Percentiles rank a stretch among this genome's conserved stretches.
These are phyloP conservation scores for Siniperca chuatsi DNA, from an alignment of 2,113 vertebrate genomes.

Conservation along the genomic window DNA sequence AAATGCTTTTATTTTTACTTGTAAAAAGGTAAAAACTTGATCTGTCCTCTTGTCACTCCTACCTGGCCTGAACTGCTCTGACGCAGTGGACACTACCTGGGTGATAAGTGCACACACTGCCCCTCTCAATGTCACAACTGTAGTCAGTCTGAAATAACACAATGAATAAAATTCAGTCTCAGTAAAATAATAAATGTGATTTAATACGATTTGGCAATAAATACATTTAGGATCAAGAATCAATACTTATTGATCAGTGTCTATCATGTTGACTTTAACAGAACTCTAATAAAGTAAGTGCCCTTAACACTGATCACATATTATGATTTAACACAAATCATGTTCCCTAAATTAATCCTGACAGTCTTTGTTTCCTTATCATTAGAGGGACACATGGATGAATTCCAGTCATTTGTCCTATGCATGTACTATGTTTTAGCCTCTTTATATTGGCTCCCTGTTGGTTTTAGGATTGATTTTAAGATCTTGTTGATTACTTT, in stretches of 20 bases:
- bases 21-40: neutral
- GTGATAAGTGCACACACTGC: conserved; percentile 92
- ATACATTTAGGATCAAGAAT: neutral
- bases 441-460: no score
- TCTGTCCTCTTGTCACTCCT: neutral
- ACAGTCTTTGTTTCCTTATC: neutral
- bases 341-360: neutral
- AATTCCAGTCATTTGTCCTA: neutral
- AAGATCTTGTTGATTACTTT: no score
- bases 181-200: neutral
- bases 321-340: neutral
- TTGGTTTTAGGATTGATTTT: no score
- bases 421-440: neutral
- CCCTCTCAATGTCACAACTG: conserved; percentile 90
- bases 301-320: neutral
- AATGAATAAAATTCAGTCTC: neutral
- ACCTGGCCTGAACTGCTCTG: conserved; percentile 91
- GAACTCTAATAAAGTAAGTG: neutral
- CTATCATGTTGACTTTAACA: neutral
- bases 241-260: neutral
- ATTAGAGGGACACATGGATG: neutral
- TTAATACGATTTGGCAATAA: neutral
- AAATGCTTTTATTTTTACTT: neutral
- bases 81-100: conserved; percentile 92
- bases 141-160: conserved; percentile 88